These are phyloP conservation scores for Eumaeus atala DNA, from an alignment of 1,140 invertebrate species.

Conservation along the genomic window DNA sequence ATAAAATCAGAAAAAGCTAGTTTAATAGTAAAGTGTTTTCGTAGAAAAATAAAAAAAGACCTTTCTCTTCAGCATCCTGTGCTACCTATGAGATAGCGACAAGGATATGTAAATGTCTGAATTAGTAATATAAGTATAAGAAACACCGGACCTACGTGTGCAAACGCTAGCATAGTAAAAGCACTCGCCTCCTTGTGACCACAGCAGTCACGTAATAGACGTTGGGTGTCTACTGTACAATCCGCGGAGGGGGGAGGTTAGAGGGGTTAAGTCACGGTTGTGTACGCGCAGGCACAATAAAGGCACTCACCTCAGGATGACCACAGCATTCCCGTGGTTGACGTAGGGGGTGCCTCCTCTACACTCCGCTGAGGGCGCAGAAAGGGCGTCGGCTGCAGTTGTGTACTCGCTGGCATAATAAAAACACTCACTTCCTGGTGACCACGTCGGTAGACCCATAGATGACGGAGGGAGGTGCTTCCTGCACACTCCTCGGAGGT, in stretches of 20 bases:
- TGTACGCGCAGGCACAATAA: slow-evolving; percentile 72
- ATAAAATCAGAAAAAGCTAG: too few species aligned
- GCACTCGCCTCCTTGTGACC: slow-evolving; percentile 6
- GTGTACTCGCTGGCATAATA: background rate
- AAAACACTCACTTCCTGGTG: slow-evolving; percentile 5
- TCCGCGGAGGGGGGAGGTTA: slow-evolving; percentile 71
- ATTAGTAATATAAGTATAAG: too few species aligned
- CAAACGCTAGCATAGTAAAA: background rate
- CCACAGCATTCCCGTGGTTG: too few species aligned
- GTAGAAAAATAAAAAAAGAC: too few species aligned
- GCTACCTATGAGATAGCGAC: too few species aligned
- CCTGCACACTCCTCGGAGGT: slow-evolving; percentile 42
- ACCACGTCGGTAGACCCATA: slow-evolving; percentile 26
- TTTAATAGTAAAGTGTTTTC: too few species aligned
- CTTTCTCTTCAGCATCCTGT: too few species aligned
- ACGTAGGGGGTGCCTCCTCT: too few species aligned
- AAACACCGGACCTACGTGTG: too few species aligned
- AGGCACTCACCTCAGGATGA: too few species aligned
- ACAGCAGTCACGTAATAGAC: slow-evolving; percentile 29
- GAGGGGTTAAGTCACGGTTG: slow-evolving; percentile 73
- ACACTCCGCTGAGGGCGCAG: background rate
- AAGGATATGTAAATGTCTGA: too few species aligned
- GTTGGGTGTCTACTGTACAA: slow-evolving; percentile 29
- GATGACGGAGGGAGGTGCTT: slow-evolving; percentile 25
- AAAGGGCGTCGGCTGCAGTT: background rate